Conservation (phyloP, 2,797 vertebrate species). For the Acropternis orthonyx region DNA sequence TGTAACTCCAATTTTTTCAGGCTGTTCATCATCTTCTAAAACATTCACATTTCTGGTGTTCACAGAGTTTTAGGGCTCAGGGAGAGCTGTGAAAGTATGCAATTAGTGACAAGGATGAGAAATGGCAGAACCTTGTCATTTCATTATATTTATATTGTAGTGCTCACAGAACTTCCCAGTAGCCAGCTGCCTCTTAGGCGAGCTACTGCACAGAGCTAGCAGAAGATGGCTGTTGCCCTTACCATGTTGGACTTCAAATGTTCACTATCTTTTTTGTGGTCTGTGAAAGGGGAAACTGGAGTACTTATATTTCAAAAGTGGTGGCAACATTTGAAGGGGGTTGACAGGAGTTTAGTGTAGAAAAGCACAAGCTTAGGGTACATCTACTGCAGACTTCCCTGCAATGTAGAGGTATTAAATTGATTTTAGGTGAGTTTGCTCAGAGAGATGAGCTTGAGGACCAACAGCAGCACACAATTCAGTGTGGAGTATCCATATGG, state of each 20-base stretch:
- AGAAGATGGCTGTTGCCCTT: background rate
- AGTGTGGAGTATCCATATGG: conserved; percentile 1
- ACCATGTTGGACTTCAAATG: background rate
- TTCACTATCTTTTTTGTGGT: background rate
- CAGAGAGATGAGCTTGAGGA: background rate
- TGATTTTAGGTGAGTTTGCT: background rate
- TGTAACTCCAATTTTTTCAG: conserved; percentile 20
- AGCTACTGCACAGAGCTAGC: background rate
- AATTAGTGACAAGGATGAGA: conserved; percentile 39
- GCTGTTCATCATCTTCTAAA: conserved; percentile 40
- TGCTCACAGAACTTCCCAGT: background rate
- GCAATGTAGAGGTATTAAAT: background rate
- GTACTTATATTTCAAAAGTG: background rate
- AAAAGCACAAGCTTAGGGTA: background rate
- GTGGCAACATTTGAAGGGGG: background rate
- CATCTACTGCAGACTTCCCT: background rate
- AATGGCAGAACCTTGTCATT: conserved; percentile 12
- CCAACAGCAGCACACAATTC: background rate
- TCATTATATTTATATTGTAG: background rate
- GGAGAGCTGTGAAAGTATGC: conserved; percentile 29
- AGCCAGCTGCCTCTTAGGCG: background rate
- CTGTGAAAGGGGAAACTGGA: background rate
- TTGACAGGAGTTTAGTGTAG: background rate
- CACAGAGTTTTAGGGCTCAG: conserved; percentile 16
- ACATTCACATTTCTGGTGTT: conserved; percentile 41